Base-by-base conservation (phyloP, 2,888 invertebrate genomes). In the Venustoraphidia nigricollis region DNA sequence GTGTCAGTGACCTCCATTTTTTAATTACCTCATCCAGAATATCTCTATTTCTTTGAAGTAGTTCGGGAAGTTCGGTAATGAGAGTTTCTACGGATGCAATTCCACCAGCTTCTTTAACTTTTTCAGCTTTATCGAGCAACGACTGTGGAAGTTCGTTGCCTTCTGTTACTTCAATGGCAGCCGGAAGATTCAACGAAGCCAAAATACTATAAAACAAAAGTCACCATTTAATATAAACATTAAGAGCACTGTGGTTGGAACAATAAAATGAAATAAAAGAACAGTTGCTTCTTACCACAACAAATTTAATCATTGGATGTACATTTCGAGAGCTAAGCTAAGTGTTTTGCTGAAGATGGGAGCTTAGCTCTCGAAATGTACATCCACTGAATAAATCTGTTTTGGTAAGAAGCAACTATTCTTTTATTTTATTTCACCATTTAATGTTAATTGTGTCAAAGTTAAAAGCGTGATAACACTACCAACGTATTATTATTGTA, bases 161-260 rank as follows among this genome's bases (percentile, higher is more conserved):
- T 55, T 77, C 77, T 8, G 77, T 76, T 56, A 81, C 82, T 70
- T 98, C 97, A 49, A 97, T 76, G 46, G 95, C 92, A n/a, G 96
- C 97, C 9, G 98, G 97, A 59, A 98, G 77, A 72, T 93, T 96
- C 55, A 97, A 72, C 51, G 92, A 92, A 1, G 95, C 90, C 61
- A 98, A 72, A 45, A 92, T 77, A 59, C 85, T 82, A 59, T 46
- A 58, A 56, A 44, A 51, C 41, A 36, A 9, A 36, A 46, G 17
- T 37, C 9, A 45, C 6, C 36, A 27, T 38, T 11, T 5, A 38
- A 38, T 27, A 1, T 5, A n/a, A n/a, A n/a, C n/a, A n/a, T n/a
- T n/a, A n/a, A n/a, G n/a, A n/a, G n/a, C n/a, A n/a, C n/a, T n/a
- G n/a, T n/a, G n/a, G n/a, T n/a, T n/a, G n/a, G n/a, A n/a, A n/a